Evolutionary conservation across 2,797 vertebrate genomes (phyloP).

Genomic region (Mustela erminea): DNA sequence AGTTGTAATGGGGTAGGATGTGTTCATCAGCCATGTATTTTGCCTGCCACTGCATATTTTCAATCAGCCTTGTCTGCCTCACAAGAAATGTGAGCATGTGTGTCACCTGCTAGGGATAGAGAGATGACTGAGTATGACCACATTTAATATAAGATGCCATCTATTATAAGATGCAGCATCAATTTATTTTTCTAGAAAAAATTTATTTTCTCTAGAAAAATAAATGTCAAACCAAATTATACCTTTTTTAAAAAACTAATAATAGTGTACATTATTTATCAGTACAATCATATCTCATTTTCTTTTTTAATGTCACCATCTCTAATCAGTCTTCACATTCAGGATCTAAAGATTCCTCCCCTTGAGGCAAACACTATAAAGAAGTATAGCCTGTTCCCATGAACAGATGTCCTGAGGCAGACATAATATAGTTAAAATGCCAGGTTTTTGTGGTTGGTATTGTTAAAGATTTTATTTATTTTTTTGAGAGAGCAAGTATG

Average conservation of each 20-base stretch:
- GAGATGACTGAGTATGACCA: background rate
- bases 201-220: too few species aligned
- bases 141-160: slow-evolving; percentile 4
- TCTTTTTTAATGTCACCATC: background rate
- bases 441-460: background rate
- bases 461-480: background rate
- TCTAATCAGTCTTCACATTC: background rate
- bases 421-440: background rate
- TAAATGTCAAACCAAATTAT: slow-evolving; percentile 24
- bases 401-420: background rate
- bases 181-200: slow-evolving; percentile 24
- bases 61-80: background rate
- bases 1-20: background rate
- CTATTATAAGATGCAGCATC: background rate
- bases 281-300: background rate
- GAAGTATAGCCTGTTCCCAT: background rate
- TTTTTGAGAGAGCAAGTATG: background rate
- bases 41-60: slow-evolving; percentile 16
- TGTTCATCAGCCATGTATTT: background rate
- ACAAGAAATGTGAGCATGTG: background rate
- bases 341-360: background rate
- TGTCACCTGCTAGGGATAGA: background rate
- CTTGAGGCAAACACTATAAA: slow-evolving; percentile 21
- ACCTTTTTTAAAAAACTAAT: background rate
- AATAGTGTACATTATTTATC: background rate